Evolutionary conservation across 2,797 vertebrate genomes (phyloP).

Genomic region (Platalea minor): DNA sequence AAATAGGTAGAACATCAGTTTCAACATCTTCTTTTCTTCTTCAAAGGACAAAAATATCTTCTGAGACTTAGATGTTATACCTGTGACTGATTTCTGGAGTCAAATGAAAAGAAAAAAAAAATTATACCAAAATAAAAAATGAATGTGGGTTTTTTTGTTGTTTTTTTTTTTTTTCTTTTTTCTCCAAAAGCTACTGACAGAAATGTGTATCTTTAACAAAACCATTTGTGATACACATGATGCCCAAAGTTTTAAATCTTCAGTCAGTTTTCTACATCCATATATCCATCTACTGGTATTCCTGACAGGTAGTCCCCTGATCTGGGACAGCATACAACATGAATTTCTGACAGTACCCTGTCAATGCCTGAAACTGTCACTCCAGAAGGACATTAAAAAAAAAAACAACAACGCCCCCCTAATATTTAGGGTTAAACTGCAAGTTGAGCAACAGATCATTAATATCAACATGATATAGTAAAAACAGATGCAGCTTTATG

Average conservation of each 20-base stretch:
- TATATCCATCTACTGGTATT: not conserved
- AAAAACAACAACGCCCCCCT: rapidly evolving
- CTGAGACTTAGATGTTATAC: not conserved
- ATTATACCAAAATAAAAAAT: not conserved
- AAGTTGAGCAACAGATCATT: not conserved
- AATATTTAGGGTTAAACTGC: not conserved
- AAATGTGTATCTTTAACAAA: not conserved
- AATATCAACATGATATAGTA: not conserved
- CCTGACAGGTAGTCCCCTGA: not conserved
- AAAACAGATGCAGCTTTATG: not conserved
- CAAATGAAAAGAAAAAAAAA: not conserved
- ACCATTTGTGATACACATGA: not conserved
- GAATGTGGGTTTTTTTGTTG: not conserved
- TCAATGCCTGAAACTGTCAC: not conserved
- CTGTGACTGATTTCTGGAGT: not conserved
- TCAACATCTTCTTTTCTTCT: not conserved
- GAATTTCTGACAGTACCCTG: not conserved
- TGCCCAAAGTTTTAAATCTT: not conserved
- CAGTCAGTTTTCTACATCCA: not conserved
- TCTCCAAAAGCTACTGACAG: not conserved
- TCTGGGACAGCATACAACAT: not conserved
- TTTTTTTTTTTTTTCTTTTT: not conserved
- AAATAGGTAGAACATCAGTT: not conserved
- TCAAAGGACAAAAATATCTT: not conserved
- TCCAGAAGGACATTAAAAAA: not conserved